Base-by-base conservation (phyloP, 2,888 invertebrate species). In the Scelioninae gen. 1 region DNA sequence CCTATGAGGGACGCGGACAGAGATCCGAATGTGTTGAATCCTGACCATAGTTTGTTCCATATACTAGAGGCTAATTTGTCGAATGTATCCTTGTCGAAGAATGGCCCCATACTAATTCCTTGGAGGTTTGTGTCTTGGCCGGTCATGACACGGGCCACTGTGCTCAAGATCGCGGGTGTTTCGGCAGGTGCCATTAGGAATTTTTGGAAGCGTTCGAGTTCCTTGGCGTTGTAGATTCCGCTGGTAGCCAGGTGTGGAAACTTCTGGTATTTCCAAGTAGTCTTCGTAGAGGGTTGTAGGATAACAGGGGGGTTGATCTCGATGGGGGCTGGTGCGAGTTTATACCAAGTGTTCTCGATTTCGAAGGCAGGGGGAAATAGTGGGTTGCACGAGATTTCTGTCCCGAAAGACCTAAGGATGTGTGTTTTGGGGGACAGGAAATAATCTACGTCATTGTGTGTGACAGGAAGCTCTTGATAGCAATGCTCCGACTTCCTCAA, bases 391-490 rank as follows among this genome's bases (percentile, higher is more conserved):
- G n/a, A n/a, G n/a, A n/a, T 34, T 7, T 34, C 9, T 63, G 13
- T 65, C 38, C 51, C 0, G 88, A 15, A 3, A n/a, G n/a, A n/a
- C n/a, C n/a, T n/a, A n/a, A n/a, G n/a, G n/a, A 88, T 79, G 86
- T 86, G 5, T 85, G 62, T 0, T 9, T 34, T 34, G 9, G 87
- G 87, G 3, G 86, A 23, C 31, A 88, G 68, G 15, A 84, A 88
- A 1, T 13, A 10, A 10, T n/a, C 16, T 6, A 4, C 11, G 23
- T 13, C 47, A n/a, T n/a, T n/a, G n/a, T n/a, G n/a, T n/a, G n/a
- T n/a, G n/a, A n/a, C n/a, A n/a, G n/a, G n/a, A n/a, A n/a, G n/a
- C n/a, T n/a, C n/a, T n/a, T n/a, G n/a, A n/a, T n/a, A n/a, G n/a
- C n/a, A n/a, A n/a, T n/a, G 4, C 34, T 82, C 56, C 0, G 85